Evolutionary conservation across 2,113 vertebrate species (phyloP), one percentile per base, ranked within the genome.

Genomic region (Anhinga anhinga): DNA sequence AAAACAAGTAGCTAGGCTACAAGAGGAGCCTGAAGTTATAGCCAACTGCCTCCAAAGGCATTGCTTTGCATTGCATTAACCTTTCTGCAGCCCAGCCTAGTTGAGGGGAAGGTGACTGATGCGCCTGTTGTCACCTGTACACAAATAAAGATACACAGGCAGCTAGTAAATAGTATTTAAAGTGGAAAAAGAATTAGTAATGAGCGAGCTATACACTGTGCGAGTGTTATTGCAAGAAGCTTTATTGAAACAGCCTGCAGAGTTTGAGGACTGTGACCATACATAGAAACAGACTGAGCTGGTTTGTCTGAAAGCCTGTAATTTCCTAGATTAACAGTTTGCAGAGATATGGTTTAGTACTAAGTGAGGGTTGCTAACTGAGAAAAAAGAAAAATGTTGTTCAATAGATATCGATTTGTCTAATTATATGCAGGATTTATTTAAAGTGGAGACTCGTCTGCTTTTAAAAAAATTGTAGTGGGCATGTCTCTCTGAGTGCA

Each of bases 261-360:
- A 67, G n/a, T 58, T 13, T 88, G 55, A 61, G 72, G 34, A 21
- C 29, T 80, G 69, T 52, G 76, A 67, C 61, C 56, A 45, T n/a
- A 27, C 19, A 26, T 4, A 79, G 83, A 74, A 95, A 77, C 34
- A 72, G 87, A 87, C 56, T 52, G 42, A 80, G 67, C 62, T 70
- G 59, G 38, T 49, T 93, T 74, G 58, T 80, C 52, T 10, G 56
- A 34, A 95, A 92, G 69, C 86, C 62, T 94, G 55, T 92, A 90
- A 97, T 97, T 98, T 97, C 14, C 62, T 86, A 97, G 95, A 96
- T 92, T 70, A 95, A 50, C 76, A 91, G 91, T 89, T 92, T 95
- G 62, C 56, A 94, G 92, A 91, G 73, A 44, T 38, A 78, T 10
- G 55, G 82, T 90, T 97, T 95, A 86, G 69, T 45, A 59, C 88